Evolutionary conservation across 2,113 vertebrate genomes (phyloP).

Genomic region (Cercopithecus mona): DNA sequence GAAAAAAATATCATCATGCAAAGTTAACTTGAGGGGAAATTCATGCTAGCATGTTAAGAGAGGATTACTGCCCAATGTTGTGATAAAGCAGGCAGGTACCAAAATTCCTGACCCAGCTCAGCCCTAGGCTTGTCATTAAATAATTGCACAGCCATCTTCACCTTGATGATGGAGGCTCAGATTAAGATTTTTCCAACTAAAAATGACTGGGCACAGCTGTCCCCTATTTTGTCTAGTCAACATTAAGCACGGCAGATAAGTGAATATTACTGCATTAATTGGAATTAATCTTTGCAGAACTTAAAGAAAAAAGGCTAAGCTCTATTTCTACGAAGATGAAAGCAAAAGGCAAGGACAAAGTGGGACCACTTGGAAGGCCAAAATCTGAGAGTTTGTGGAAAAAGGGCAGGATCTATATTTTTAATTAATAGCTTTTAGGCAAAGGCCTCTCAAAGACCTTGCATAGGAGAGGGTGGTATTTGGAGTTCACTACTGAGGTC

Average conservation of each 20-base stretch:
- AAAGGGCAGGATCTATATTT: background rate
- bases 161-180: background rate
- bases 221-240: constrained; percentile 15
- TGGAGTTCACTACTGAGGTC: background rate
- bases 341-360: background rate
- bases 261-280: background rate
- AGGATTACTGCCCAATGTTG: background rate
- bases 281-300: constrained; percentile 14
- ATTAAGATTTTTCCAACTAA: background rate
- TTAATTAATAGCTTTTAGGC: background rate
- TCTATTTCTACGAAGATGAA: background rate
- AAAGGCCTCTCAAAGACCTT: background rate
- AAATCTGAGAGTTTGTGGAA: background rate
- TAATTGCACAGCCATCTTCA: background rate
- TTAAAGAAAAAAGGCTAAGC: background rate
- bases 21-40: constrained; percentile 25
- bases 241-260: background rate
- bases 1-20: background rate
- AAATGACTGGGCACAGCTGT: background rate
- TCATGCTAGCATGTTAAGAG: background rate
- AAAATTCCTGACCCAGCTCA: background rate
- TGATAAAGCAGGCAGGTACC: background rate
- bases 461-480: background rate
- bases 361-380: background rate
- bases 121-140: background rate